A percentile compares a stretch with the other conserved stretches of the same genome.
Conservation (phyloP, 2,888 invertebrate genomes). For the Drosophila paranaensis region DNA sequence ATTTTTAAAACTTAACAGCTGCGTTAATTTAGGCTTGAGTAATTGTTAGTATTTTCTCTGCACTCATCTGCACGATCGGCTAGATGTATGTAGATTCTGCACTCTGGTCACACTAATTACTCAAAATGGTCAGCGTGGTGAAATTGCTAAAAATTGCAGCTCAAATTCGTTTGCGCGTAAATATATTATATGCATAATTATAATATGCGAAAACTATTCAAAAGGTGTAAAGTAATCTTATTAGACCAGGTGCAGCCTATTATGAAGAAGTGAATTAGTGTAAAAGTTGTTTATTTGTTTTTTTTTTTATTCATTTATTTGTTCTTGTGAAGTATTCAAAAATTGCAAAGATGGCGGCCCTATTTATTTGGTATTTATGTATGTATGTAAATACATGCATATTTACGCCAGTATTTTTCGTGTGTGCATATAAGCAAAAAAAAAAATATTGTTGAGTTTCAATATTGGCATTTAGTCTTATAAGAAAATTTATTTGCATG, state of each 20-base stretch:
- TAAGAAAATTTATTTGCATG: too few relatives aligned
- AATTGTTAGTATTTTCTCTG: conserved; percentile 3
- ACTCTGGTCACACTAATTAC: conserved; percentile 4
- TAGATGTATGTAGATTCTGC: rapidly evolving
- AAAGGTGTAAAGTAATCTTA: neutral
- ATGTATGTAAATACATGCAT: too few relatives aligned
- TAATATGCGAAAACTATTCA: neutral
- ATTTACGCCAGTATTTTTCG: neutral
- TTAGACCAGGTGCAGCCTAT: too few relatives aligned
- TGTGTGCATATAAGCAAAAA: neutral
- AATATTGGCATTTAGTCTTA: neutral
- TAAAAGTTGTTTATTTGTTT: neutral
- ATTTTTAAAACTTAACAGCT: neutral
- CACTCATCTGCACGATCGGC: neutral
- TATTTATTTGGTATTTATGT: too few relatives aligned
- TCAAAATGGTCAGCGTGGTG: neutral
- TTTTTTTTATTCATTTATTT: neutral
- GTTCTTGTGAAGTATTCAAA: neutral
- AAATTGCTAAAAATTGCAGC: neutral
- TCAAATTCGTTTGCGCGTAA: neutral
- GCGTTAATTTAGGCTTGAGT: too few relatives aligned
- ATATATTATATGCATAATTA: too few relatives aligned
- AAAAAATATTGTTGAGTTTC: neutral
- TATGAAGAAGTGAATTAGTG: too few relatives aligned
- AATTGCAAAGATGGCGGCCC: neutral